These are phyloP conservation scores for Diphyllodes magnificus DNA, from an alignment of 2,113 vertebrate genomes.

Conservation along the genomic window DNA sequence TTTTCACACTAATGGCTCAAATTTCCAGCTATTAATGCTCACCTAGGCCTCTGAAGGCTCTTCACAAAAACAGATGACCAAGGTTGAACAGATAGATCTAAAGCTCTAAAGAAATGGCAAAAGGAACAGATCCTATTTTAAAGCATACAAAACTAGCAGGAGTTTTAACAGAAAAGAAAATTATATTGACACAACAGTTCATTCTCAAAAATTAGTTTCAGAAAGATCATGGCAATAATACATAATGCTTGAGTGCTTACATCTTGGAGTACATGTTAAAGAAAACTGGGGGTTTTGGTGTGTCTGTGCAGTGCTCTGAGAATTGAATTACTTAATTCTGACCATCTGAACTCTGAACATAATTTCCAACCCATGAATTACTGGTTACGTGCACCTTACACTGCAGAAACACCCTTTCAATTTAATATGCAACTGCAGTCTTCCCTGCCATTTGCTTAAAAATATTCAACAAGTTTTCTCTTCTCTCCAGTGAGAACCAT, in stretches of 20 bases:
- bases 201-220: neutral
- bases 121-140: neutral
- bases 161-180: neutral
- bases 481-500: neutral
- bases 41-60: neutral
- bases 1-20: neutral
- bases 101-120: neutral
- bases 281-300: neutral
- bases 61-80: neutral
- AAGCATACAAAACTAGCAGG: neutral
- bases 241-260: neutral
- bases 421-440: neutral
- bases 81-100: neutral
- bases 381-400: neutral
- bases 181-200: neutral
- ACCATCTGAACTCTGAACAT: neutral
- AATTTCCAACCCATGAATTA: neutral
- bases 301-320: neutral
- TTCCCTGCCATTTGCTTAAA: neutral
- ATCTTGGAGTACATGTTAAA: neutral
- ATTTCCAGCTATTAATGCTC: neutral
- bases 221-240: neutral
- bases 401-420: neutral
- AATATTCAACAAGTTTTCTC: neutral
- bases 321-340: neutral